These are phyloP conservation scores for Arvicanthis niloticus DNA, from an alignment of 2,113 vertebrate species.

Conservation along the genomic window DNA sequence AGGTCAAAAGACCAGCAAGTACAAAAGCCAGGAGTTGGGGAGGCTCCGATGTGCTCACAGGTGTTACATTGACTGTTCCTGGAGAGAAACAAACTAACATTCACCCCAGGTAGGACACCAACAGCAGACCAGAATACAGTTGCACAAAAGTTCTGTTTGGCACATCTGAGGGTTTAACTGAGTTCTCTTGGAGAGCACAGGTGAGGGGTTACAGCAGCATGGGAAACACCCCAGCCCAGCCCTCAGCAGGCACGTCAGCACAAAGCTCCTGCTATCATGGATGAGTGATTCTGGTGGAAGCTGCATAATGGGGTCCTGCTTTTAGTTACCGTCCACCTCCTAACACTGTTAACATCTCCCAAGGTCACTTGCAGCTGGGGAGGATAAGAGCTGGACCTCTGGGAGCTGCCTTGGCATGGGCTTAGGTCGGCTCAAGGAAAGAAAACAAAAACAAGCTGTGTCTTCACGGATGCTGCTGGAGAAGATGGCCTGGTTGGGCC, in stretches of 20 bases:
- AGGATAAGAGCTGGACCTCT: not conserved
- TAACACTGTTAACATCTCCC: not conserved
- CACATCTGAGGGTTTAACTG: not conserved
- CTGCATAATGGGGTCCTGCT: not conserved
- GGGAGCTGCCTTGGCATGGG: not conserved
- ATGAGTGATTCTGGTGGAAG: not conserved
- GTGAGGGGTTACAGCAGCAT: not conserved
- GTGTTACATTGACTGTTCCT: not conserved
- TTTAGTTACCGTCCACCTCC: not conserved
- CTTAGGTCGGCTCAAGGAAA: not conserved
- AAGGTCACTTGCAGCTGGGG: not conserved
- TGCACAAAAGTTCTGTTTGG: no score
- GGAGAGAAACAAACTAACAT: not conserved
- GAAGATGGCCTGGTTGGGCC: not conserved
- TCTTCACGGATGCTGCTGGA: not conserved
- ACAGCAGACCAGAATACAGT: not conserved
- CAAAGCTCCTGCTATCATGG: not conserved
- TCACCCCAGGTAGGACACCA: not conserved
- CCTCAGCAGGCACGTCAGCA: no score
- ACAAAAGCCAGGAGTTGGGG: not conserved
- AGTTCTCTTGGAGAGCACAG: not conserved
- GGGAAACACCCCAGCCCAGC: no score
- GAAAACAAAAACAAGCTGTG: not conserved
- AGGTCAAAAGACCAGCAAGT: not conserved
- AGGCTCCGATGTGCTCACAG: not conserved